phyloP scores from a whole-genome alignment of 1,140 invertebrate species.

The Heliconius melpomene region DNA sequence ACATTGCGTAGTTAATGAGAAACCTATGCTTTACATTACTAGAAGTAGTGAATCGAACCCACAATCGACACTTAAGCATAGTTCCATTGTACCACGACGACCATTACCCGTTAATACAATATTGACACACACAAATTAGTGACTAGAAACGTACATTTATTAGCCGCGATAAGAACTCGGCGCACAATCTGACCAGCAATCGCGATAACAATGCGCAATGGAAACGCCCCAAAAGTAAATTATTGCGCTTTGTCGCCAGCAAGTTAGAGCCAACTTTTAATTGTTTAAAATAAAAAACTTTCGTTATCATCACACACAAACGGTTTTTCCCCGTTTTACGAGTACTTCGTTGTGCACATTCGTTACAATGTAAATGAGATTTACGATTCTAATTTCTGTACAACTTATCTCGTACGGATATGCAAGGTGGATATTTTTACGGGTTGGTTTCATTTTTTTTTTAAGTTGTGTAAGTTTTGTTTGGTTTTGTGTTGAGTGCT shows the following conservation, averaged over 20 bases:
- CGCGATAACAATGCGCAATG: constrained; percentile 39
- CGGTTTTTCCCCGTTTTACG: constrained; percentile 34
- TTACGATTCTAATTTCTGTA: constrained; percentile 40
- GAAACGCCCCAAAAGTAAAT: constrained; percentile 44
- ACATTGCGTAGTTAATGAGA: too few relatives aligned
- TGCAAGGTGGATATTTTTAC: background rate
- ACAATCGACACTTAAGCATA: background rate
- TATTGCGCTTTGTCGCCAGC: constrained; percentile 54
- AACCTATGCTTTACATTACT: too few relatives aligned
- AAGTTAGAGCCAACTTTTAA: constrained; percentile 54
- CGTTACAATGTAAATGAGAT: constrained; percentile 43
- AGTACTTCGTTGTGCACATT: constrained; percentile 28
- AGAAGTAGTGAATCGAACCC: background rate
- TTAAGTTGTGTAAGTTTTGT: background rate
- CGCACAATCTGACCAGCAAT: constrained; percentile 18
- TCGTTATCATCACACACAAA: constrained; percentile 50
- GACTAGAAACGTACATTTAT: background rate
- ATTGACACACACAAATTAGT: constrained; percentile 6
- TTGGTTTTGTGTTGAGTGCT: background rate
- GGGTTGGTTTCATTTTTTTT: background rate
- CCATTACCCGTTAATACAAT: background rate
- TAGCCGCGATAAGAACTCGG: constrained; percentile 14
- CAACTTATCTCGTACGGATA: constrained; percentile 1
- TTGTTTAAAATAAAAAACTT: constrained; percentile 62
- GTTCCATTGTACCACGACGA: background rate